Conservation (phyloP, 2,797 vertebrate genomes). For the Dryobates pubescens region DNA sequence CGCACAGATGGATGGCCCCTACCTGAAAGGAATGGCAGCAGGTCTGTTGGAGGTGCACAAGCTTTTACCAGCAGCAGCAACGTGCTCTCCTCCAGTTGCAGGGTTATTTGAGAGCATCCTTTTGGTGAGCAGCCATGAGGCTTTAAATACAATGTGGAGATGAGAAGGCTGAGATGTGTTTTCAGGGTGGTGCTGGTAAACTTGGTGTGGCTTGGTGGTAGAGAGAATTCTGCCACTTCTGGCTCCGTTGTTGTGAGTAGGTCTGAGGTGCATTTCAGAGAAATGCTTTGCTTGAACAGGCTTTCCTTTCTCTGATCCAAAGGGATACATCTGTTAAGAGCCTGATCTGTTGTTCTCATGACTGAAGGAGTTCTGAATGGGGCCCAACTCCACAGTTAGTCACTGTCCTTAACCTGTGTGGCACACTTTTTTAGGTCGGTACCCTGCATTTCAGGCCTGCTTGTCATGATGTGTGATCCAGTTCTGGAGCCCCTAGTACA, state of each 20-base stretch:
- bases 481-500: no score
- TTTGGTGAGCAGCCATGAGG: background rate
- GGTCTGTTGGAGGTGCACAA: background rate
- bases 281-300: constrained; percentile 17
- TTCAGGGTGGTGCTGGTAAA: constrained; percentile 65
- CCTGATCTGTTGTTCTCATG: constrained; percentile 22
- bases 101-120: background rate
- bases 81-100: background rate
- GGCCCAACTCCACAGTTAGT: background rate
- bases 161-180: constrained; percentile 26
- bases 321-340: background rate
- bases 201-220: constrained; percentile 53
- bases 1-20: rapidly evolving
- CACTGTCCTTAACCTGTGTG: background rate
- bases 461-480: rapidly evolving
- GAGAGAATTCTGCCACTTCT: constrained; percentile 41
- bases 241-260: constrained; percentile 29
- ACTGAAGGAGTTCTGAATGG: background rate
- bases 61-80: background rate
- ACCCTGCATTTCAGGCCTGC: background rate
- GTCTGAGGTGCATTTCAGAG: constrained; percentile 42
- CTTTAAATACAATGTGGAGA: background rate
- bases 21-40: background rate
- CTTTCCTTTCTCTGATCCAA: constrained; percentile 32
- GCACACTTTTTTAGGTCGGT: background rate